A percentile compares a stretch with the other conserved stretches of the same genome.
Conservation (phyloP, 2,888 invertebrate genomes). For the Marasmarcha lunaedactyla region DNA sequence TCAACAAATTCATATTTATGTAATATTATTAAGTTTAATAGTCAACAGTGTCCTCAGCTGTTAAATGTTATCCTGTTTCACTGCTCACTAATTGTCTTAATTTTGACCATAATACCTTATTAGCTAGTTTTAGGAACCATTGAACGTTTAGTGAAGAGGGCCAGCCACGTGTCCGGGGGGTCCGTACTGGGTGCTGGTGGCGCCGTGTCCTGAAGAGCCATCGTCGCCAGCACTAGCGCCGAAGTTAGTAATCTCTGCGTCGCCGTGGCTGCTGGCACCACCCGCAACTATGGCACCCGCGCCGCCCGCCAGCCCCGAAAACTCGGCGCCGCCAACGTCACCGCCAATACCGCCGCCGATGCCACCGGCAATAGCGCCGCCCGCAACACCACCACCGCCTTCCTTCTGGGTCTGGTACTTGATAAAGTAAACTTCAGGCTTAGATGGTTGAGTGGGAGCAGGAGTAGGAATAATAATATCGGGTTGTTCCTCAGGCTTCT, state of each 20-base stretch:
- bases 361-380: slow-evolving; percentile 39
- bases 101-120: too few relatives aligned
- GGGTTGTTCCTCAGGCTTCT: slow-evolving; percentile 87
- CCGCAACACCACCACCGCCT: slow-evolving; percentile 46
- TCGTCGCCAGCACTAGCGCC: slow-evolving; percentile 39
- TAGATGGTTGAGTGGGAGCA: slow-evolving; percentile 85
- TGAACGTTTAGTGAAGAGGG: slow-evolving; percentile 45
- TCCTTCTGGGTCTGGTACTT: slow-evolving; percentile 80
- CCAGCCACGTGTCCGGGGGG: slow-evolving; percentile 64
- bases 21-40: slow-evolving; percentile 50
- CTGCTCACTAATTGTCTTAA: too few relatives aligned
- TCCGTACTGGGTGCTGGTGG: slow-evolving; percentile 62
- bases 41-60: too few relatives aligned
- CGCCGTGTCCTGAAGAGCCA: slow-evolving; percentile 34
- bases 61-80: too few relatives aligned
- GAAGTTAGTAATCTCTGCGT: slow-evolving; percentile 40
- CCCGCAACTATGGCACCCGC: slow-evolving; percentile 26
- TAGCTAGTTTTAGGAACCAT: too few relatives aligned
- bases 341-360: slow-evolving; percentile 36
- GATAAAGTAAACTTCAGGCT: slow-evolving; percentile 93
- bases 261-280: slow-evolving; percentile 33
- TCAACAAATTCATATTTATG: slow-evolving; percentile 45
- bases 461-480: slow-evolving; percentile 83
- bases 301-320: slow-evolving; percentile 28
- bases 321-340: slow-evolving; percentile 29